Evolutionary conservation across 1,140 invertebrate species (phyloP), one percentile per base, ranked within the genome.

Genomic region (Schmidtea mediterranea): DNA sequence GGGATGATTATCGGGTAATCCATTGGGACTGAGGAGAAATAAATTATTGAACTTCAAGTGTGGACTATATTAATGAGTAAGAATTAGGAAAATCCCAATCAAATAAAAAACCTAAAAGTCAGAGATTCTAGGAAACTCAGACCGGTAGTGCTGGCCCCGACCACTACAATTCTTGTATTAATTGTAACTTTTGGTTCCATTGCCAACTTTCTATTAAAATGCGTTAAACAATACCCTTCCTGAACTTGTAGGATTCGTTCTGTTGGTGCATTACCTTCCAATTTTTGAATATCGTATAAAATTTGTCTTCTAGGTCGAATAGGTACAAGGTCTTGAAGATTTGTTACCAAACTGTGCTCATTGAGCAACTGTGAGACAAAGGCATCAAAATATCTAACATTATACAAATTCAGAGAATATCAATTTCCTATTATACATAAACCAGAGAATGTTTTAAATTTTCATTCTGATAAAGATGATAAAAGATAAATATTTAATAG

Each of bases 141-240:
- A 1, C 73, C 75, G 8, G 74, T 74, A 39, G 74, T 69, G 40
- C 77, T 78, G 12, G 74, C 75, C 1, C 78, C 78, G 0, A 79
- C 71, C 5, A 80, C 71, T 1, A 80, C 75, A 46, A 81, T 75
- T 51, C 72, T 71, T 8, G 67, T 59, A 59, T 67, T 67, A 36
- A 67, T 62, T n/a, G 60, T 59, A 52, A 65, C 61, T 57, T 66
- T 67, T 32, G 62, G 62, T 51, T 66, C 64, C 23, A 66, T 50
- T 8, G 59, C 57, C 1, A 67, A 57, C 52, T 67, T 67, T 26
- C 60, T 52, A 56, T 67, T 66, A 53, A 66, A 58, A 50, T 66
- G 64, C 45, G 56, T 58, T 6, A 67, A 55, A 13, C 62, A 60
- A 53, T 59, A 65, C 24, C 56, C 54, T 47, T 59, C 53, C 21